phyloP scores from a whole-genome alignment of 2,888 invertebrate species.

The Drosophila buzzatii region DNA sequence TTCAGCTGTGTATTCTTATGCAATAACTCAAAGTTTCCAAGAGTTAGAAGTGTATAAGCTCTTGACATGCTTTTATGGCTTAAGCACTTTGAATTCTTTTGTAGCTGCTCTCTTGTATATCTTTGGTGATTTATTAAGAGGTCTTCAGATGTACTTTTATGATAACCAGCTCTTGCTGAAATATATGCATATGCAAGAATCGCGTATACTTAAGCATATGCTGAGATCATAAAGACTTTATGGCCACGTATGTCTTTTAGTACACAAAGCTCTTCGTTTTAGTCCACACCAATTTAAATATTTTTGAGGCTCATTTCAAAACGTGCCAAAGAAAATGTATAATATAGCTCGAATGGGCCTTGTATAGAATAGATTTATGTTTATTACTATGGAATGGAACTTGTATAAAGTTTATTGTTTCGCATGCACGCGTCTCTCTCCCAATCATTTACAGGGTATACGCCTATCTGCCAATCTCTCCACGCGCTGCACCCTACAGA shows the following conservation, averaged over 20 bases:
- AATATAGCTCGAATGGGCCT: not conserved
- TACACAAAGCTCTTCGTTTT: not conserved
- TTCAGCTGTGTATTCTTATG: too few relatives aligned
- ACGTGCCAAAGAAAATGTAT: too few relatives aligned
- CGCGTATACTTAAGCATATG: not conserved
- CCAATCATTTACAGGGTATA: not conserved
- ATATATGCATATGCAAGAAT: not conserved
- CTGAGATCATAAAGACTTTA: too few relatives aligned
- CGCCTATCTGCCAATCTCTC: not conserved
- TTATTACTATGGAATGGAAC: not conserved
- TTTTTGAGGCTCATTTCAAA: too few relatives aligned
- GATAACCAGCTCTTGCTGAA: not conserved
- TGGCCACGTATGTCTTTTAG: not conserved
- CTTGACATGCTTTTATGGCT: not conserved
- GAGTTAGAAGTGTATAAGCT: not conserved
- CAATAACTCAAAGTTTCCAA: too few relatives aligned
- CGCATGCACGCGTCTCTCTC: not conserved
- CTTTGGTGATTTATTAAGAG: not conserved
- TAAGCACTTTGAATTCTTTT: not conserved
- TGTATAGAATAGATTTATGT: not conserved
- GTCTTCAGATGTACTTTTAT: not conserved
- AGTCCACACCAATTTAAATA: not conserved
- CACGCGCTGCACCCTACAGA: conserved; percentile 53
- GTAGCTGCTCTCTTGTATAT: not conserved
- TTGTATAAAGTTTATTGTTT: not conserved